phyloP scores from a whole-genome alignment of 2,888 invertebrate species.

The Ecdyonurus torrentis region DNA sequence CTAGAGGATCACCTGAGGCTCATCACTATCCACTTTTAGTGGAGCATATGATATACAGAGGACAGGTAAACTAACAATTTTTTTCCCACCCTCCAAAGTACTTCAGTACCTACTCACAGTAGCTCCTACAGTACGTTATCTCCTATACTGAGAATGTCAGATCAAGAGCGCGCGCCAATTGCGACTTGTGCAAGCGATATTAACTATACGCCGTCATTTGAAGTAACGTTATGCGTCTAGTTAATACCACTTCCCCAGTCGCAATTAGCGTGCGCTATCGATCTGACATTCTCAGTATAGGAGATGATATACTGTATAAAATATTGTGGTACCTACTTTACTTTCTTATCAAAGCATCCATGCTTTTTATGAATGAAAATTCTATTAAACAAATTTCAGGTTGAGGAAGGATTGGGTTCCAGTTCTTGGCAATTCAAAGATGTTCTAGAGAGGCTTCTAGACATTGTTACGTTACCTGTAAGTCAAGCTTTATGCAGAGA shows the following conservation, averaged over 20 bases:
- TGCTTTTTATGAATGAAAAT: too few species aligned
- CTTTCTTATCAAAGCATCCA: too few species aligned
- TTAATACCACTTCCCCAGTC: too few species aligned
- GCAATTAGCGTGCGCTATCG: too few species aligned
- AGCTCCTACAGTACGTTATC: not conserved
- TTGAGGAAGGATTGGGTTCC: constrained; percentile 25
- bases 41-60: constrained; percentile 59
- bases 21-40: constrained; percentile 61
- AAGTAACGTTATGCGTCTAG: too few species aligned
- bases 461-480: constrained; percentile 67
- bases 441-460: constrained; percentile 64
- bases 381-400: constrained; percentile 22
- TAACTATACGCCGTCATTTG: too few species aligned
- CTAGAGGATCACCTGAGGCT: constrained; percentile 35
- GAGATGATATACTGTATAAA: too few species aligned
- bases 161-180: too few species aligned
- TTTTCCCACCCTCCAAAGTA: not conserved
- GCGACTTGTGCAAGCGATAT: too few species aligned
- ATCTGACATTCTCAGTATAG: too few species aligned
- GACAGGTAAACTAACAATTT: constrained; percentile 32
- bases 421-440: constrained; percentile 56
- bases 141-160: too few species aligned
- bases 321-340: too few species aligned
- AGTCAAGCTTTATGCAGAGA: constrained; percentile 33
- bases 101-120: not conserved